These are phyloP conservation scores for Takifugu bimaculatus DNA, from an alignment of 2,113 vertebrate species.

Conservation along the genomic window DNA sequence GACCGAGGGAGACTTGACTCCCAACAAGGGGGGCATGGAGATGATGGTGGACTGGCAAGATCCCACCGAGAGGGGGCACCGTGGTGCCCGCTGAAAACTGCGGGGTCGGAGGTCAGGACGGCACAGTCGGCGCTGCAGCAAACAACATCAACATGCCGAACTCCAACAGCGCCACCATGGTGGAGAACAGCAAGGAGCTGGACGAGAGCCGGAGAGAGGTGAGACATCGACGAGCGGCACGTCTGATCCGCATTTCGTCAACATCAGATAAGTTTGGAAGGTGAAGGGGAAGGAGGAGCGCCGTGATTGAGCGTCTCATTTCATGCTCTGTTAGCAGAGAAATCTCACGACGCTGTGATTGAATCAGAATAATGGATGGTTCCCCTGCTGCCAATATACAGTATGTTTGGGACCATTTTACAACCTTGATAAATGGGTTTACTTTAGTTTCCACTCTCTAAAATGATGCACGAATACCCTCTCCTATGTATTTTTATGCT, in stretches of 20 bases:
- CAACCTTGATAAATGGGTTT: no score
- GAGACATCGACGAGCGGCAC: slow-evolving; percentile 9
- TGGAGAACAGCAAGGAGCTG: slow-evolving; percentile 84
- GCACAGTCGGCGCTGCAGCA: slow-evolving; percentile 5
- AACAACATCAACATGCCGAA: slow-evolving; percentile 53
- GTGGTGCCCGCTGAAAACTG: slow-evolving; percentile 61
- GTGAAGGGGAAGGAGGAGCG: no score
- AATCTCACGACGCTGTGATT: no score
- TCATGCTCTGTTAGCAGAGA: no score
- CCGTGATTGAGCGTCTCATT: no score
- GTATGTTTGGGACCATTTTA: background rate
- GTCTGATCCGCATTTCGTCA: no score
- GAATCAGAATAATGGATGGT: background rate
- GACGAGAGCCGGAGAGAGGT: slow-evolving; percentile 91
- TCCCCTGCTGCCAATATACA: background rate
- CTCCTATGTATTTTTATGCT: no score
- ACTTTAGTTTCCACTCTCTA: no score
- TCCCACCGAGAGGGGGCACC: slow-evolving; percentile 57
- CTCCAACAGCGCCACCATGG: slow-evolving; percentile 68
- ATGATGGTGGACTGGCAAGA: slow-evolving; percentile 79
- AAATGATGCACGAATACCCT: no score
- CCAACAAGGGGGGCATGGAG: slow-evolving; percentile 80
- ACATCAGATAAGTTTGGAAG: no score
- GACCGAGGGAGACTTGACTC: slow-evolving; percentile 83
- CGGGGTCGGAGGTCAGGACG: slow-evolving; percentile 43